Evolutionary conservation across 2,888 invertebrate genomes (phyloP).

Genomic region (Trissoscelio sp.): DNA sequence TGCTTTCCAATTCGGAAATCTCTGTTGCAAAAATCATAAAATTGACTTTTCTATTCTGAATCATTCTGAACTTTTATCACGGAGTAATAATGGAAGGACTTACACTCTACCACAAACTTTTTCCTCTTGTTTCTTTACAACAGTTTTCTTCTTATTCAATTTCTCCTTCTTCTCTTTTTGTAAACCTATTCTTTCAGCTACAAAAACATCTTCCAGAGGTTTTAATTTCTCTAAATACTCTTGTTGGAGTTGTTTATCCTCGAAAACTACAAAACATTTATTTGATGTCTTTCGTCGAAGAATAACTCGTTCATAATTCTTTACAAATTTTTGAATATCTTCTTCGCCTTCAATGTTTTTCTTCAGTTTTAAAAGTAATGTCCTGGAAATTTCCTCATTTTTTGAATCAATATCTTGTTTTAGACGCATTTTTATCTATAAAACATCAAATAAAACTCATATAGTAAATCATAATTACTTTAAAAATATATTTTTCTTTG

Average conservation of each 20-base stretch:
- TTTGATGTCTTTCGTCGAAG: background rate
- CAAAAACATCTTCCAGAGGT: conserved; percentile 13
- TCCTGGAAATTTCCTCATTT: conserved; percentile 42
- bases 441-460: no score
- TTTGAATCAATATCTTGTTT: conserved; percentile 24
- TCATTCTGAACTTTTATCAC: no score
- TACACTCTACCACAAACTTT: conserved; percentile 8
- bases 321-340: conserved; percentile 8
- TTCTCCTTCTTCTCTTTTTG: background rate
- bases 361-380: conserved; percentile 31
- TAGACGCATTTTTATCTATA: background rate
- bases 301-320: conserved; percentile 39
- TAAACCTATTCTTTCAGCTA: conserved; percentile 7
- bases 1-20: no score
- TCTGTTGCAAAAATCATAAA: no score
- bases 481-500: no score
- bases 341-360: conserved; percentile 24
- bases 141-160: conserved; percentile 16
- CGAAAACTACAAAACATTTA: conserved; percentile 46
- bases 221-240: conserved; percentile 25
- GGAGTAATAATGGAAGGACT: no score
- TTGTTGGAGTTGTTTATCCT: conserved; percentile 12
- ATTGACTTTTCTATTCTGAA: no score
- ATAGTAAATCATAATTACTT: no score
- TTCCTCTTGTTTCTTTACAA: background rate